phyloP scores from a whole-genome alignment of 2,113 vertebrate genomes.

The Bubo scandiacus region DNA sequence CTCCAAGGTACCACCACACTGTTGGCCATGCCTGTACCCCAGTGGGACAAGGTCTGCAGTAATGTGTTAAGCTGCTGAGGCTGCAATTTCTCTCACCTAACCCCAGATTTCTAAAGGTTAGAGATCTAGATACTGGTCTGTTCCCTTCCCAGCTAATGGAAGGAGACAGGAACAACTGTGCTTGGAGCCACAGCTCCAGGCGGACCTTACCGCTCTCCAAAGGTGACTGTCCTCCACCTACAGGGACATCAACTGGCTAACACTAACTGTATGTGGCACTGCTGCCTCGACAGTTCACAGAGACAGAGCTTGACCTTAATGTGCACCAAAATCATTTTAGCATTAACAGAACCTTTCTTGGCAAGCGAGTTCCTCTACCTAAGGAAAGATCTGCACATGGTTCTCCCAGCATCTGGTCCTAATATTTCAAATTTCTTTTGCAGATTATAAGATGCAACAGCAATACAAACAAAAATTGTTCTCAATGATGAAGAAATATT shows the following conservation, averaged over 20 bases:
- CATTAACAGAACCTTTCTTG: neutral
- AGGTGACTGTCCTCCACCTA: neutral
- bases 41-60: rapidly evolving
- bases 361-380: neutral
- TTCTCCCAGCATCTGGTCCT: neutral
- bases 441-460: neutral
- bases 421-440: neutral
- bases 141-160: constrained; percentile 1
- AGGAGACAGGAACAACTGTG: constrained; percentile 23
- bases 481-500: neutral
- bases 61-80: rapidly evolving
- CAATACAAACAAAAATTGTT: neutral
- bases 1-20: rapidly evolving
- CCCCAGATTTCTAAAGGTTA: neutral
- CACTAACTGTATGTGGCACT: neutral
- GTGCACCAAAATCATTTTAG: neutral
- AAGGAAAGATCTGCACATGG: neutral
- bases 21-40: rapidly evolving
- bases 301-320: neutral
- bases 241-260: neutral
- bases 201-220: neutral
- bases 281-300: neutral
- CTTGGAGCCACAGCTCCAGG: neutral
- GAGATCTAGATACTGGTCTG: neutral
- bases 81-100: neutral